Percentiles rank a stretch among this genome's conserved stretches.
Conservation (phyloP, 1,140 invertebrate genomes). For the Zophobas atratus region DNA sequence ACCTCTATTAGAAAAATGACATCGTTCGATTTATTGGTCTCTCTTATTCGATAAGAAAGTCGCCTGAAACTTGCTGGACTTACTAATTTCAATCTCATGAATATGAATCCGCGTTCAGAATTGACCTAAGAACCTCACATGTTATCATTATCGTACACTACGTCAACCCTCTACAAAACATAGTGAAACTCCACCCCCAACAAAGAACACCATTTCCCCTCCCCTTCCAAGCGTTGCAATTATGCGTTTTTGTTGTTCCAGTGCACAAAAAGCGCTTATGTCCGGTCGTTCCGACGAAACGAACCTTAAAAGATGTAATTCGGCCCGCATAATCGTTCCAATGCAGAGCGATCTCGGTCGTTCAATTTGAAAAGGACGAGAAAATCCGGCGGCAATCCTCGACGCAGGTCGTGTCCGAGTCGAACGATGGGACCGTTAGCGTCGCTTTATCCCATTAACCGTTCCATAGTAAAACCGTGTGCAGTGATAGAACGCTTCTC, state of each 20-base stretch:
- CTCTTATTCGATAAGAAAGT: no score
- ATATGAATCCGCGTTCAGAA: no score
- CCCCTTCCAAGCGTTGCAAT: not conserved
- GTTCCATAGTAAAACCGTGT: not conserved
- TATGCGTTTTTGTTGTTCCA: not conserved
- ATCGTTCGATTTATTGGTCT: no score
- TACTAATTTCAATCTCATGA: no score
- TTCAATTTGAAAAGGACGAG: slow-evolving; percentile 4
- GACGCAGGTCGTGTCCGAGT: slow-evolving; percentile 10
- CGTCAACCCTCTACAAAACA: no score
- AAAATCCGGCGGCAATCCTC: not conserved
- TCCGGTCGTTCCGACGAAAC: not conserved
- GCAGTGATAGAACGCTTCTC: slow-evolving; percentile 21
- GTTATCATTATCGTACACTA: no score
- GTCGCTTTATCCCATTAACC: slow-evolving; percentile 9
- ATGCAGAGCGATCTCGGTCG: not conserved
- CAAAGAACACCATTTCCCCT: not conserved
- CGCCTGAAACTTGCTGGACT: no score
- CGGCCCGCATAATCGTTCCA: not conserved
- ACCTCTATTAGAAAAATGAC: no score
- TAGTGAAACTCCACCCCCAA: no score
- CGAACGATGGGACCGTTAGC: not conserved
- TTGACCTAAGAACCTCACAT: no score
- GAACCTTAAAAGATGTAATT: slow-evolving; percentile 9
- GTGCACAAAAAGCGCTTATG: not conserved